These are phyloP conservation scores for Gymnoscopelus microlampas DNA, from an alignment of 2,797 vertebrate species.

Conservation along the genomic window DNA sequence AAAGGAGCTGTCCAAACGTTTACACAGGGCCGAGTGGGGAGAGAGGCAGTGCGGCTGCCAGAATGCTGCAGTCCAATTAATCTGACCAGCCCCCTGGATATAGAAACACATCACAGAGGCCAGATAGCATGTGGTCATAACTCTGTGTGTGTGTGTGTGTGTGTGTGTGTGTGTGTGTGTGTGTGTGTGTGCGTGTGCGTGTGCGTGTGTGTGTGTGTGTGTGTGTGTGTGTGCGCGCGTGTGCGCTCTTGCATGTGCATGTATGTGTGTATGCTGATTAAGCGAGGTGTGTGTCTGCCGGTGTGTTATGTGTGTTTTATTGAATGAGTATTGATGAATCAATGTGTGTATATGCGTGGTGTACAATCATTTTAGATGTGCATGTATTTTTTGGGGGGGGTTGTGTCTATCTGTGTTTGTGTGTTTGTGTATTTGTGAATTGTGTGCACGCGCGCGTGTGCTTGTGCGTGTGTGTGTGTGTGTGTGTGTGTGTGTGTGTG, in stretches of 20 bases:
- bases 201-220: neutral
- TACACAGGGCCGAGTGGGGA: slow-evolving; percentile 5
- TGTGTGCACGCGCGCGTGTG: neutral
- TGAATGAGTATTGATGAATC: neutral
- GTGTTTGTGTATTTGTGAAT: neutral
- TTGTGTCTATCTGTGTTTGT: neutral
- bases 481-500: slow-evolving; percentile 3
- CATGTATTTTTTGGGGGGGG: neutral
- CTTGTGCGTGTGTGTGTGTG: slow-evolving; percentile 9
- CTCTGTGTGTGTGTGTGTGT: neutral
- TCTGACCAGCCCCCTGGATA: slow-evolving; percentile 25
- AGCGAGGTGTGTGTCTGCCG: no score
- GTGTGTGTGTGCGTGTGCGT: slow-evolving; percentile 5
- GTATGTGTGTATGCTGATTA: neutral
- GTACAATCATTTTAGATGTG: neutral
- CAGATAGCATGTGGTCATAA: slow-evolving; percentile 3
- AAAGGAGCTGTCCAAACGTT: slow-evolving; percentile 28
- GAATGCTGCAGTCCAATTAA: slow-evolving; percentile 28
- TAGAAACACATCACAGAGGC: slow-evolving; percentile 16
- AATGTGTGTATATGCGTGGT: neutral
- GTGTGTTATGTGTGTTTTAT: no score
- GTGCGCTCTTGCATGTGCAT: neutral
- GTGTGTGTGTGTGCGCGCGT: neutral
- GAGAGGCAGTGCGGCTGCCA: slow-evolving; percentile 16
- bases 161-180: slow-evolving; percentile 10